Conservation (phyloP, 37 sponge, comb jelly and placozoan species). For the Tethya wilhelma region DNA sequence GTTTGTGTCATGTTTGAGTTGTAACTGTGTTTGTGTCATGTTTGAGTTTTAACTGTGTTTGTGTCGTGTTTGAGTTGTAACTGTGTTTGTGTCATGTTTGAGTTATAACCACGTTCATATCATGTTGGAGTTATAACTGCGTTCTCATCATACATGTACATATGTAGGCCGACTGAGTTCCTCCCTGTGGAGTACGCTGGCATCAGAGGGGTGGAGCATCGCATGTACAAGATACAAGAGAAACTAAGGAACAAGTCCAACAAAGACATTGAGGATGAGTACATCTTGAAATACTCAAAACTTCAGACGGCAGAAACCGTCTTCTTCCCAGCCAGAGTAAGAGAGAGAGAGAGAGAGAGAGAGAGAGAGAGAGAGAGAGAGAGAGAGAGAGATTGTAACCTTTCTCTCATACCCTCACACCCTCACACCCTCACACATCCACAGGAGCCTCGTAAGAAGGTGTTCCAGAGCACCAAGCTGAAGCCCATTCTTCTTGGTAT, state of each 20-base stretch:
- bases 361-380: constrained; percentile 5
- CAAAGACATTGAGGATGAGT: constrained; percentile 41
- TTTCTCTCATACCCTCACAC: neutral
- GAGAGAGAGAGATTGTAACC: no score
- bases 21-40: neutral
- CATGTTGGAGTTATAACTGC: neutral
- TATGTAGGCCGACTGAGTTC: constrained; percentile 67
- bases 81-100: neutral
- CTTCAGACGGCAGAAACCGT: constrained; percentile 47
- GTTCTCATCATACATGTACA: no score
- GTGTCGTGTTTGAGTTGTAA: no score
- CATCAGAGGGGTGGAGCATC: constrained; percentile 63
- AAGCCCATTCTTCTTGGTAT: constrained; percentile 59
- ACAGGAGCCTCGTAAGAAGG: constrained; percentile 73
- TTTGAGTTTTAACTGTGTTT: neutral
- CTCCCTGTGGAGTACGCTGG: constrained; percentile 69
- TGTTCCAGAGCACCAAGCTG: constrained; percentile 72
- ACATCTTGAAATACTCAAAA: constrained; percentile 29
- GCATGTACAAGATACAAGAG: constrained; percentile 71
- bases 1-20: no score
- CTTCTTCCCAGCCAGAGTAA: constrained; percentile 80
- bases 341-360: neutral
- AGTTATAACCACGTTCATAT: no score
- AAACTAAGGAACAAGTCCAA: constrained; percentile 25
- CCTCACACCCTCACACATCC: neutral